These are phyloP conservation scores for Tragelaphus imberbis DNA, from an alignment of 2,113 vertebrate species.

Conservation along the genomic window DNA sequence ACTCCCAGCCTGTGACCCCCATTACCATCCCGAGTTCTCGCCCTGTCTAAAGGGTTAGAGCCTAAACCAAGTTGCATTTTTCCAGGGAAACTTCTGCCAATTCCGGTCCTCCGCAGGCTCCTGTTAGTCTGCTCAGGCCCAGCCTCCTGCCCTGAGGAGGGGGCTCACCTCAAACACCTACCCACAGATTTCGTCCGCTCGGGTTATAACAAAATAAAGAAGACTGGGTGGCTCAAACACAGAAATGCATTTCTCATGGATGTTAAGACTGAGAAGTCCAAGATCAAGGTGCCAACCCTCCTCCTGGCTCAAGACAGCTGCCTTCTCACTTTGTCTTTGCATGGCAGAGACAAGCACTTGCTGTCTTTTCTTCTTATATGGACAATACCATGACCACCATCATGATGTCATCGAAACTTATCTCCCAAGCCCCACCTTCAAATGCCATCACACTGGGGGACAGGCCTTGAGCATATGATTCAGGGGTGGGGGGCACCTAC, in stretches of 20 bases:
- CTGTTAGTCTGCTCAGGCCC: neutral
- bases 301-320: neutral
- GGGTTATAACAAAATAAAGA: neutral
- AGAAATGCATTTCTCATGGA: neutral
- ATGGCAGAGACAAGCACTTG: neutral
- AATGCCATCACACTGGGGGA: neutral
- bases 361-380: neutral
- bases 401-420: neutral
- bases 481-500: accelerated
- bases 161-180: too few species aligned
- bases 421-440: neutral
- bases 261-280: neutral
- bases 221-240: neutral
- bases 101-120: accelerated
- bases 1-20: too few species aligned
- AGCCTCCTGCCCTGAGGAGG: neutral
- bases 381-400: too few species aligned
- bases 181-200: neutral
- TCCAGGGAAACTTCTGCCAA: neutral
- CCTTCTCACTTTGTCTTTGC: neutral
- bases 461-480: neutral
- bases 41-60: neutral
- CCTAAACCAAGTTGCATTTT: neutral
- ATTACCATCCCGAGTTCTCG: too few species aligned
- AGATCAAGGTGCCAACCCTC: neutral